Percentiles rank a stretch among this genome's conserved stretches.
These are phyloP conservation scores for Trematomus bernacchii DNA, from an alignment of 2,797 vertebrate genomes.

Conservation along the genomic window DNA sequence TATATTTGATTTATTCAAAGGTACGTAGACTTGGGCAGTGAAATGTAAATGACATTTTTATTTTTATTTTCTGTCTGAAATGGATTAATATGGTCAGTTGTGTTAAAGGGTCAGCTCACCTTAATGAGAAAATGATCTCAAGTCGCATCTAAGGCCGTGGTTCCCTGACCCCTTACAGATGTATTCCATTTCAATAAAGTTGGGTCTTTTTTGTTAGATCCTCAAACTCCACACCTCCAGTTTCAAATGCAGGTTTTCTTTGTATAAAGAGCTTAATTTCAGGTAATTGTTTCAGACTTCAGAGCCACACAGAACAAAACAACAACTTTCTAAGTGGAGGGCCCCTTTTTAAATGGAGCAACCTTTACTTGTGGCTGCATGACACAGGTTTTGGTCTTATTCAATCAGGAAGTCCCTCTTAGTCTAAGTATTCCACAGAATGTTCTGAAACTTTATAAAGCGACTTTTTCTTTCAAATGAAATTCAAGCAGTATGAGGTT, in stretches of 20 bases:
- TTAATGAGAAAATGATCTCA: neutral
- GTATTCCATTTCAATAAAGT: neutral
- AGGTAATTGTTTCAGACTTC: neutral
- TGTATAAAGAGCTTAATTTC: accelerated
- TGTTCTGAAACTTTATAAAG: neutral
- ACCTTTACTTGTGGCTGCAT: accelerated
- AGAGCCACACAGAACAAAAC: neutral
- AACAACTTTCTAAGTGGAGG: neutral
- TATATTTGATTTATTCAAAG: neutral
- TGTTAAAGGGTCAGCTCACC: neutral
- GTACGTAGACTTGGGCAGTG: neutral
- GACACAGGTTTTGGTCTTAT: accelerated
- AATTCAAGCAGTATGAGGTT: too few relatives aligned
- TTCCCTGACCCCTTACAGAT: neutral
- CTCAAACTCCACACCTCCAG: neutral
- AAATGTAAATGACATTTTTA: neutral
- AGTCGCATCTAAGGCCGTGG: neutral
- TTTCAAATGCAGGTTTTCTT: neutral
- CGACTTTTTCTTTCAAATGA: neutral
- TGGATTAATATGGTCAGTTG: slow-evolving; percentile 8
- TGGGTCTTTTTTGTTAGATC: neutral
- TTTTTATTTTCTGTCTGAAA: neutral
- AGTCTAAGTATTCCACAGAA: neutral
- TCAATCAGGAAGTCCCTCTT: neutral
- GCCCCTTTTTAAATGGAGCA: neutral